Evolutionary conservation across 2,113 vertebrate genomes (phyloP).

Genomic region (Ginglymostoma cirratum): DNA sequence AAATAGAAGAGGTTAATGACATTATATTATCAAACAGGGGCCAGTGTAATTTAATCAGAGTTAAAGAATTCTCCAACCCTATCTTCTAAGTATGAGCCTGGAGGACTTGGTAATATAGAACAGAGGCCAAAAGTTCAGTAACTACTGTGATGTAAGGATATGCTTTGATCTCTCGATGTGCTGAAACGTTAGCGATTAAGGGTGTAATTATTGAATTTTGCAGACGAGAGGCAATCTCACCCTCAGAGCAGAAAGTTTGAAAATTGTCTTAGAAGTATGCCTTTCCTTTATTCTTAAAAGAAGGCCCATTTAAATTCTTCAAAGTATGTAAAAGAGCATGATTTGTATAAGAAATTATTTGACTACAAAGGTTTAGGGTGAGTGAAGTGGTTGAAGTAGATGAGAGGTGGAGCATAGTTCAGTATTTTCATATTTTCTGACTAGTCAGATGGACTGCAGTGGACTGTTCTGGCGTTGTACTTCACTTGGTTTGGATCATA

Average conservation of each 20-base stretch:
- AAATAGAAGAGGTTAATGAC: neutral
- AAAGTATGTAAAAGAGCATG: neutral
- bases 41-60: neutral
- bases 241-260: neutral
- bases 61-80: neutral
- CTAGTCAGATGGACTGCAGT: neutral
- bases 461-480: neutral
- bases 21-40: neutral
- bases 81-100: neutral
- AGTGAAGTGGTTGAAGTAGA: neutral
- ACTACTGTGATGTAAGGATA: neutral
- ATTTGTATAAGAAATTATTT: neutral
- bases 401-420: neutral
- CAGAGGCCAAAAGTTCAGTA: neutral
- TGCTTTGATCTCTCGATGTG: slow-evolving; percentile 5
- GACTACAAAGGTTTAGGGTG: neutral
- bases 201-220: neutral
- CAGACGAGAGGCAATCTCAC: neutral
- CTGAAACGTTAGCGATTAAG: neutral
- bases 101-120: neutral
- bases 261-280: neutral
- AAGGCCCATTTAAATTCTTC: neutral
- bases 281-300: slow-evolving; percentile 5
- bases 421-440: slow-evolving; percentile 6
- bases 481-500: neutral